A percentile compares a stretch with the other conserved stretches of the same genome.
These are phyloP conservation scores for Psilopogon haemacephalus DNA, from an alignment of 2,113 vertebrate species.

Conservation along the genomic window DNA sequence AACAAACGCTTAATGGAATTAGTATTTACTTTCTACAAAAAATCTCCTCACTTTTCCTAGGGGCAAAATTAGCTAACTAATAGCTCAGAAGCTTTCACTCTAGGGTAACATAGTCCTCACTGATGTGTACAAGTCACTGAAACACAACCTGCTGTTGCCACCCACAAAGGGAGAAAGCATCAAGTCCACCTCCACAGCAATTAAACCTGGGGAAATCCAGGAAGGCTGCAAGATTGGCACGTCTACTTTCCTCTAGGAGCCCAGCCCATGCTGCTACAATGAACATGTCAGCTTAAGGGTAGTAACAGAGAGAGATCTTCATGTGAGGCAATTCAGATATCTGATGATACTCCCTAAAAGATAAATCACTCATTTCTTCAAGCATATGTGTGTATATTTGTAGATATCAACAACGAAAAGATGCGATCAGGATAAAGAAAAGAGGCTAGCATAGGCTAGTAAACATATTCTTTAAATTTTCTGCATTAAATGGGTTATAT, in stretches of 20 bases:
- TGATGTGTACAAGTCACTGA: background rate
- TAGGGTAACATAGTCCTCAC: background rate
- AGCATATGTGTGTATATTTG: background rate
- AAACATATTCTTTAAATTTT: background rate
- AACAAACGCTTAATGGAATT: background rate
- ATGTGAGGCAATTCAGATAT: background rate
- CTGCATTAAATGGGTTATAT: background rate
- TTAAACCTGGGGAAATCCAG: background rate
- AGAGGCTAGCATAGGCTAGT: background rate
- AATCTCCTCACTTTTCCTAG: background rate
- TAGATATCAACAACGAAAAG: background rate
- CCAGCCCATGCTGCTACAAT: background rate
- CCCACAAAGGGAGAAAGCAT: background rate
- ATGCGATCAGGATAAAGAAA: background rate
- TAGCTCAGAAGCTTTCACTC: no score
- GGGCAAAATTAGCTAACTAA: background rate
- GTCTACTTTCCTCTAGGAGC: background rate
- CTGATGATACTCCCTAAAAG: background rate
- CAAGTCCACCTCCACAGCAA: background rate
- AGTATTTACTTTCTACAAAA: background rate
- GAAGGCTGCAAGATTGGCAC: accelerated
- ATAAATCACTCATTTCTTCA: background rate
- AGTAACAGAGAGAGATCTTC: background rate
- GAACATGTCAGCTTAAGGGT: background rate
- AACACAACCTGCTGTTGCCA: background rate